These are phyloP conservation scores for Siniperca knerii DNA, from an alignment of 2,113 vertebrate species.

Conservation along the genomic window DNA sequence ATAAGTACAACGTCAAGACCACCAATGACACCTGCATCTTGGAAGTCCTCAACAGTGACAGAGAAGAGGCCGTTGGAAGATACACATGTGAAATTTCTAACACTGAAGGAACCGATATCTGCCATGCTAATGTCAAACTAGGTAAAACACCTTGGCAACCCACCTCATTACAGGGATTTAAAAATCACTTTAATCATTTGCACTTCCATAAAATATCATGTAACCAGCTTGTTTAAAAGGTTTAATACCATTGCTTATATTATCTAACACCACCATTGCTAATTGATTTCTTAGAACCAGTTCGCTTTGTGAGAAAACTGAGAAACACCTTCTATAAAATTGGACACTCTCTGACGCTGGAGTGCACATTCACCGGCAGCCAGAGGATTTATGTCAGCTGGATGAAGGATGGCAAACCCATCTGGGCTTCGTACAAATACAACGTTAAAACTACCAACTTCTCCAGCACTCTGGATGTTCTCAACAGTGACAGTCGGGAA, in stretches of 20 bases:
- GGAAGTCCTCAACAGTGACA: constrained; percentile 85
- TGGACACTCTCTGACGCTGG: constrained; percentile 46
- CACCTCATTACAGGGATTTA: neutral
- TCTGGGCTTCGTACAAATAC: constrained; percentile 82
- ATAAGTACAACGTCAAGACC: constrained; percentile 73
- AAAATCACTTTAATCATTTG: neutral
- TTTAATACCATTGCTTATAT: neutral
- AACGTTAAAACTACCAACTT: constrained; percentile 78
- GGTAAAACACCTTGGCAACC: constrained; percentile 62
- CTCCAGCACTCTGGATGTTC: constrained; percentile 86
- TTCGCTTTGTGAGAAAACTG: constrained; percentile 74
- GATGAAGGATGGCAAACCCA: constrained; percentile 89
- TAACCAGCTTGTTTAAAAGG: neutral
- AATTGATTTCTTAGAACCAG: constrained; percentile 47
- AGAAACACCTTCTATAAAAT: constrained; percentile 41
- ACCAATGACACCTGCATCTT: constrained; percentile 84
- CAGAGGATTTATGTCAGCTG: constrained; percentile 87
- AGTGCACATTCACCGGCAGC: constrained; percentile 82
- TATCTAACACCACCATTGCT: constrained; percentile 8
- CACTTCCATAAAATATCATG: neutral
- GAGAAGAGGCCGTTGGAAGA: constrained; percentile 83
- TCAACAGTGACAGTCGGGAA: constrained; percentile 83
- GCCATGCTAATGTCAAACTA: constrained; percentile 85
- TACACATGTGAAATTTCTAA: constrained; percentile 91
- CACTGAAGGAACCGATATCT: constrained; percentile 86